Base-by-base conservation (phyloP, 2,113 vertebrate species). In the Xiphophorus maculatus region DNA sequence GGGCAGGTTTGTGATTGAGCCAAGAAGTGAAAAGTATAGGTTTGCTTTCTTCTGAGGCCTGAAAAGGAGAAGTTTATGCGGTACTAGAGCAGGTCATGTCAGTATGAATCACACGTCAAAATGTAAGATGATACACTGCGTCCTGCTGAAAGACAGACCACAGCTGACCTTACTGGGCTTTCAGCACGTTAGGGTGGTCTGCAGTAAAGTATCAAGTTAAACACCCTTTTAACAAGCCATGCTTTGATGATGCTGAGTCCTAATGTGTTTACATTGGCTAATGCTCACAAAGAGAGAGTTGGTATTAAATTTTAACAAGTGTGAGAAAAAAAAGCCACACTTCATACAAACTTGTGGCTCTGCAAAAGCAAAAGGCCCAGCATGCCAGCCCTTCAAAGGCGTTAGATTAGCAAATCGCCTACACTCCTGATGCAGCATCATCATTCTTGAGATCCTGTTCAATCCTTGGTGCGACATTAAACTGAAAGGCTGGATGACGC, bases 131-230 rank as follows among this genome's bases (percentile, higher is more conserved):
- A 80, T 84, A 66, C 62, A 75, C 30, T 74, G 60, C 73, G 9
- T 32, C 25, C 12, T 64, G 48, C 51, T 81, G 77, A 86, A 40
- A 84, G 83, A 90, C 54, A 33, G 69, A 58, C 33, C 64, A 42
- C 80, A 83, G 84, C 80, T 73, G 71, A 44, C 68, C 63, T 32
- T 25, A 12, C 65, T 42, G 37, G 79, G 32, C 54, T 71, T 35
- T 30, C 40, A 66, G 11, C 37, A 30, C 67, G 68, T 62, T 69
- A 48, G 48, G 85, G 82, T 88, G 87, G 84, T 81, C 86, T 62
- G 27, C 70, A 44, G 15, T 29, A 61, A 73, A 66, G 51, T 29
- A 76, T 77, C 51, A 69, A 60, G 3, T 67, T 32, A n/a, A 60
- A 51, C 71, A 68, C 44, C n/a, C 8, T 60, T 48, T 27, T 44